Percentiles rank a stretch among this genome's conserved stretches.
phyloP scores from a whole-genome alignment of 1,140 invertebrate species.

The Parapsyche elsis region DNA sequence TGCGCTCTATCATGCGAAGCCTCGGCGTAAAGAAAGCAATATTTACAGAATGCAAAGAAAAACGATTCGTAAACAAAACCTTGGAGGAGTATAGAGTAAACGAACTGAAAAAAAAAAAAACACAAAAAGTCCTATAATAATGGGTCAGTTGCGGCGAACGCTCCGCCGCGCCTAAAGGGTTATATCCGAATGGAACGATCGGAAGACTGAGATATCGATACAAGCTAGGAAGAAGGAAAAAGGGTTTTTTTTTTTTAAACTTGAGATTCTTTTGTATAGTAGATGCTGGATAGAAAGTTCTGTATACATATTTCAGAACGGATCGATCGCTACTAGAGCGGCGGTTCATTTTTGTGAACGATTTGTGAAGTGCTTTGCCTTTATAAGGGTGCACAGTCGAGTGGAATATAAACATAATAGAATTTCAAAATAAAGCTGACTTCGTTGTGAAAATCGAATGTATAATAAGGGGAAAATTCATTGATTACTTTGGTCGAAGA shows the following conservation, averaged over 20 bases:
- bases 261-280: too few species aligned
- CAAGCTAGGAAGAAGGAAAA: too few species aligned
- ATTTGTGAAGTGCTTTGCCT: slow-evolving; percentile 9
- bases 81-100: slow-evolving; percentile 41
- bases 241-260: too few species aligned
- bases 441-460: too few species aligned
- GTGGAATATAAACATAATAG: slow-evolving; percentile 30
- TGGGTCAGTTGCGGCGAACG: slow-evolving; percentile 37
- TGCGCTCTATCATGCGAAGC: too few species aligned
- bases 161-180: not conserved
- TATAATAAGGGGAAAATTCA: too few species aligned
- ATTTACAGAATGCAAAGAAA: slow-evolving; percentile 12
- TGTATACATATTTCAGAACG: slow-evolving; percentile 12
- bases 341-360: slow-evolving; percentile 24
- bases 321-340: not conserved
- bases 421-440: slow-evolving; percentile 6
- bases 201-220: not conserved
- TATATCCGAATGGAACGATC: not conserved
- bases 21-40: not conserved
- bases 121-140: slow-evolving; percentile 44
- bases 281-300: not conserved
- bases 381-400: slow-evolving; percentile 14
- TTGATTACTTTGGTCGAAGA: too few species aligned
- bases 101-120: slow-evolving; percentile 49
- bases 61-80: slow-evolving; percentile 35